Evolutionary conservation across 2,113 vertebrate genomes (phyloP), one percentile per base, ranked within the genome.

Genomic region (Hystrix brachyura): DNA sequence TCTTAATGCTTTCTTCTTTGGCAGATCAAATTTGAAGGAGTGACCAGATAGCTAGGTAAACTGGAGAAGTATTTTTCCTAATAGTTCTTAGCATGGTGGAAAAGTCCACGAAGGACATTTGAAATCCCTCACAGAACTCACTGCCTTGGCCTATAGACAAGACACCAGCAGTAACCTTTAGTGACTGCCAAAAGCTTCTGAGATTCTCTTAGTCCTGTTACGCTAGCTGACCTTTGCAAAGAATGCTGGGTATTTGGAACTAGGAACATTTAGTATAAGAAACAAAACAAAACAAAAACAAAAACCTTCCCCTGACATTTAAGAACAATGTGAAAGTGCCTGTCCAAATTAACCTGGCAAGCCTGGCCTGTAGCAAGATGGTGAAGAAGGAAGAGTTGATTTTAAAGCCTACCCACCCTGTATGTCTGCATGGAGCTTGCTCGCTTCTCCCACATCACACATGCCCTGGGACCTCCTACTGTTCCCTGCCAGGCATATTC

Each of bases 81-180:
- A 57, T 87, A 92, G 79, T 76, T 91, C 76, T 76, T 91, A 91
- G 69, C 62, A 86, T 94, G 93, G 76, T 90, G 87, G 96, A 96
- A 96, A 97, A 96, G 96, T 93, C 96, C 64, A 84, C 93, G 93
- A 97, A 97, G 97, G 97, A 96, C 97, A 95, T 97, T 93, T 96
- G 86, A 98, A 98, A 98, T 96, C 94, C 74, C 86, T 97, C 85
- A 87, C 78, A 90, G 95, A 95, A 95, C 89, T 98, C 87, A 96
- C 83, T 97, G 86, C 95, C 95, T 98, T 98, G 98, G 98, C 97
- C 97, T 97, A 98, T 96, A 95, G 96, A 98, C 97, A 98, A 98
- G 95, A 97, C 94, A 97, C 93, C 86, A 97, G 95, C 0, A 0
- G 94, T 96, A 98, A 98, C 98, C 97, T 98, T 98, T 98, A 98